A percentile compares a stretch with the other conserved stretches of the same genome.
Conservation (phyloP, 1,140 invertebrate genomes). For the Epicauta chinensis region DNA sequence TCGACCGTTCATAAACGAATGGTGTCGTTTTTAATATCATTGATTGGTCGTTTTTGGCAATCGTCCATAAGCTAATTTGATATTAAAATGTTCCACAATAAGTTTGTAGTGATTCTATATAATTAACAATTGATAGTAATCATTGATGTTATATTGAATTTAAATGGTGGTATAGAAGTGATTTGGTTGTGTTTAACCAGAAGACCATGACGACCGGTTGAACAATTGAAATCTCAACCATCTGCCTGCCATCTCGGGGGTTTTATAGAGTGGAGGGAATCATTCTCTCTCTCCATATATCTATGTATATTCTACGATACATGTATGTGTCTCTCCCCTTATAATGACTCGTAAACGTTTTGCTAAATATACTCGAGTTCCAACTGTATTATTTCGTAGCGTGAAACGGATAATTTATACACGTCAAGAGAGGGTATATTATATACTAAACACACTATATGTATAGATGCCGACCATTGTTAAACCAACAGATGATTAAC, state of each 20-base stretch:
- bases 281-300: no score
- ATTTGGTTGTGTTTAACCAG: slow-evolving; percentile 32
- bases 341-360: slow-evolving; percentile 34
- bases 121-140: background rate
- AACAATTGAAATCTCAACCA: slow-evolving; percentile 35
- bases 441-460: background rate
- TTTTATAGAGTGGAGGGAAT: no score
- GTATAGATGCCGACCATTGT: slow-evolving; percentile 25
- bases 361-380: slow-evolving; percentile 36
- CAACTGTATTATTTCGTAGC: slow-evolving; percentile 36
- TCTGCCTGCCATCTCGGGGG: slow-evolving; percentile 30
- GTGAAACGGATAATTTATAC: slow-evolving; percentile 35
- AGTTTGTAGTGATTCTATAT: slow-evolving; percentile 14
- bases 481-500: slow-evolving; percentile 28
- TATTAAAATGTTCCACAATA: slow-evolving; percentile 30
- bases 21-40: background rate
- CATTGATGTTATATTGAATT: background rate
- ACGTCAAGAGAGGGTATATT: slow-evolving; percentile 22
- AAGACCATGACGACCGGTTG: slow-evolving; percentile 33
- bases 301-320: no score
- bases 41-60: slow-evolving; percentile 15
- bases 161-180: slow-evolving; percentile 15
- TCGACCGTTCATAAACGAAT: slow-evolving; percentile 5
- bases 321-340: slow-evolving; percentile 25
- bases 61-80: slow-evolving; percentile 35